Evolutionary conservation across 2,888 invertebrate species (phyloP).

Genomic region (Acanthosoma haemorrhoidale): DNA sequence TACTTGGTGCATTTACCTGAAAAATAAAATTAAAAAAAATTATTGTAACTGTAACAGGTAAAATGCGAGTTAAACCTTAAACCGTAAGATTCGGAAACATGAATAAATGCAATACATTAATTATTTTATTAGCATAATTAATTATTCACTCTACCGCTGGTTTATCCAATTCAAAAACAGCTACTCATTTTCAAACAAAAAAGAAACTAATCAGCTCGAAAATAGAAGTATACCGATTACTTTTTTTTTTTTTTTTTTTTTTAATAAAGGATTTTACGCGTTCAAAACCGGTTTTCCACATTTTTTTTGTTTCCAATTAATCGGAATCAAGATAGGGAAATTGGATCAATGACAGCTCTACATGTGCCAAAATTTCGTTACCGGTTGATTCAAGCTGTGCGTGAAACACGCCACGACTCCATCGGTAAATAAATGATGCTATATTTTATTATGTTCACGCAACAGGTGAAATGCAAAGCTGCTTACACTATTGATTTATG

Average conservation of each 20-base stretch:
- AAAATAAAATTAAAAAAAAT: no score
- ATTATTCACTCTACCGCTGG: no score
- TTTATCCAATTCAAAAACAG: no score
- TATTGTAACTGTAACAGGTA: no score
- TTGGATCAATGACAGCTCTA: not conserved
- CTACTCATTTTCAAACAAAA: not conserved
- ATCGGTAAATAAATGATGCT: not conserved
- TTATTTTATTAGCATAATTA: no score
- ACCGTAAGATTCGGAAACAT: no score
- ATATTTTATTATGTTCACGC: not conserved
- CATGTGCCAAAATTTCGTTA: slow-evolving; percentile 3
- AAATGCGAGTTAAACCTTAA: no score
- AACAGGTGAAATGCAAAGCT: not conserved
- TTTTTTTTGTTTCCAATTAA: not conserved
- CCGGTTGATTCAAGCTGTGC: not conserved
- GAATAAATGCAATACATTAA: no score
- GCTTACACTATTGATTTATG: not conserved
- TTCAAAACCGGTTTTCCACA: not conserved
- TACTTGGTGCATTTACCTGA: no score
- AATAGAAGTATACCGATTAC: not conserved
- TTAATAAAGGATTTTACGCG: not conserved
- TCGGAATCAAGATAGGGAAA: not conserved
- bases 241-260: not conserved
- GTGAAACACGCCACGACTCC: slow-evolving; percentile 1
- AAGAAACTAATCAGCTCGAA: not conserved